Base-by-base conservation (phyloP, 2,888 invertebrate genomes). In the Arenicola marina region DNA sequence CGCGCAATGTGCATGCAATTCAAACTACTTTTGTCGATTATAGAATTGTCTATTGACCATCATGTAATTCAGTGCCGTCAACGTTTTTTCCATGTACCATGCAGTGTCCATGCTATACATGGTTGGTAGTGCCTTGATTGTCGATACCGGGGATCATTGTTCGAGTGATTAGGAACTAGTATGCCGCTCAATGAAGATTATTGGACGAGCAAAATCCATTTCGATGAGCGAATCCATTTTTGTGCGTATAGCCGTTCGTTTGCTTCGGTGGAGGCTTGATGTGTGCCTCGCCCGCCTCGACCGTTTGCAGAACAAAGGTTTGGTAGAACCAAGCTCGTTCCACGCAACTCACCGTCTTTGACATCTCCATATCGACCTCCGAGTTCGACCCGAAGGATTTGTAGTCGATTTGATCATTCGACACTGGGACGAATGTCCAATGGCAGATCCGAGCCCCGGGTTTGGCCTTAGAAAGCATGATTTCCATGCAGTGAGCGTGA, bases 301-400 rank as follows among this genome's bases (percentile, higher is more conserved):
- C 24, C 15, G 7, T 48, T 21, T 48, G 48, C 21, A 48, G 7
- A 21, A 48, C 48, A 48, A 48, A 48, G 7, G 48, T 48, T 21
- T 48, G 48, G 48, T 48, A 48, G 24, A 48, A 48, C 48, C 48
- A 48, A 18, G 24, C 48, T 18, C 48, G 48, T 21, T 48, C 48
- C 24, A 7, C 18, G 18, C 21, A 7, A 48, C 21, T 48, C 15
- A 48, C 7, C 18, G 7, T 7, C 15, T 7, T 18, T 15, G 18
- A 18, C 48, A 18, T 11, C 7, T 15, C 24, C 7, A 18, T 48
- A 21, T 48, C 48, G 7, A 48, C 48, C 18, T 38, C 38, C 11
- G 11, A 15, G 48, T 7, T 7, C 7, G 15, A 7, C 21, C 18
- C 48, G 21, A 15, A 18, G 15, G 48, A 18, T 7, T 7, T 18